Percentiles rank a stretch among this genome's conserved stretches.
These are phyloP conservation scores for Caenorhabditis briggsae DNA, from an alignment of 1,140 invertebrate genomes.

Conservation along the genomic window DNA sequence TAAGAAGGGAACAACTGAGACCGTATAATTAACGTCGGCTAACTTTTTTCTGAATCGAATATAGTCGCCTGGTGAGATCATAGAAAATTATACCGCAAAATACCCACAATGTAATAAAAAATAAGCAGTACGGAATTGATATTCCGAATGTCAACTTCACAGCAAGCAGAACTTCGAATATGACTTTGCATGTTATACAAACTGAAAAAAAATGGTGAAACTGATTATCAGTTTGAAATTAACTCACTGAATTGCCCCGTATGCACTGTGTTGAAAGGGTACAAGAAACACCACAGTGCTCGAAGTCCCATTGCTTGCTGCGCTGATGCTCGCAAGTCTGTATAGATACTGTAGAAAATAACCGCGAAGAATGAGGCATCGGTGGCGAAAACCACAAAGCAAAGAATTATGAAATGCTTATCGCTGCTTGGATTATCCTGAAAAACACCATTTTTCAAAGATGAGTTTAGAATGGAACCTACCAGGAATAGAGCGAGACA, in stretches of 20 bases:
- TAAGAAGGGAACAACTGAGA: background rate
- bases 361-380: conserved; percentile 26
- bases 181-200: conserved; percentile 23
- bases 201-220: conserved; percentile 37
- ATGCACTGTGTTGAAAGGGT: conserved; percentile 39
- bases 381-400: conserved; percentile 2
- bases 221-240: background rate
- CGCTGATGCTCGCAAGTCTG: background rate
- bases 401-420: conserved; percentile 9
- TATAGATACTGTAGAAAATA: conserved; percentile 19
- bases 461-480: background rate
- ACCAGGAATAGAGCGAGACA: conserved; percentile 29
- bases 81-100: conserved; percentile 47
- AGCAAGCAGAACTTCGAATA: conserved; percentile 34
- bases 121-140: background rate
- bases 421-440: conserved; percentile 20
- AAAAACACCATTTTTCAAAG: background rate
- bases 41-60: conserved; percentile 42
- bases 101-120: conserved; percentile 47
- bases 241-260: conserved; percentile 33
- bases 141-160: background rate
- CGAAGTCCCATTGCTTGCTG: background rate
- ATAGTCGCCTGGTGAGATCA: conserved; percentile 45
- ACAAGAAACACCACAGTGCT: conserved; percentile 27
- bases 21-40: background rate